A percentile compares a stretch with the other conserved stretches of the same genome.
phyloP scores from a whole-genome alignment of 2,113 vertebrate genomes.

The Nipponia nippon region DNA sequence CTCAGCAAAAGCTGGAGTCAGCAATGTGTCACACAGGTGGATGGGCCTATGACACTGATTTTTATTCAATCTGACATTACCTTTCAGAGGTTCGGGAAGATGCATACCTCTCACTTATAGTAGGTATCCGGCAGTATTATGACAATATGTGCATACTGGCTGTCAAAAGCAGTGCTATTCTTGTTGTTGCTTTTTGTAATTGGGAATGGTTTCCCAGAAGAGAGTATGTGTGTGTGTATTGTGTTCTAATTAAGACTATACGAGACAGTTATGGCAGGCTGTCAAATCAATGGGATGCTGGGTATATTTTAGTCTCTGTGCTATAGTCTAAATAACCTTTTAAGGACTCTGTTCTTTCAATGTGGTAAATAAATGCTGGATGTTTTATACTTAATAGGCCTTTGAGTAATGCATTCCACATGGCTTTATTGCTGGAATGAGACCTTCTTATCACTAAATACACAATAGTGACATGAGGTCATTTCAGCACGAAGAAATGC shows the following conservation, averaged over 20 bases:
- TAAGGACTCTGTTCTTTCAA: constrained; percentile 37
- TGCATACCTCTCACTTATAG: background rate
- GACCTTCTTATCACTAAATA: constrained; percentile 39
- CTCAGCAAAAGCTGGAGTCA: background rate
- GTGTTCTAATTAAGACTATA: constrained; percentile 25
- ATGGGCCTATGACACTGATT: background rate
- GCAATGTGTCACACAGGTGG: background rate
- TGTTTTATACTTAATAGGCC: constrained; percentile 14
- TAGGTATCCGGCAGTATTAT: background rate
- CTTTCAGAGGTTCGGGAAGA: background rate
- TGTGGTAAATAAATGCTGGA: constrained; percentile 36
- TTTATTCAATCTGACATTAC: background rate
- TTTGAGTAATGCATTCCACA: constrained; percentile 37
- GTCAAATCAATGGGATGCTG: constrained; percentile 15
- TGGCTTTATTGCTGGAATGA: constrained; percentile 11
- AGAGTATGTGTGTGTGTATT: background rate
- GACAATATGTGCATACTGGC: background rate
- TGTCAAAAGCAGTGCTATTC: background rate
- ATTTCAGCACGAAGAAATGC: background rate
- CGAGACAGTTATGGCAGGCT: constrained; percentile 14
- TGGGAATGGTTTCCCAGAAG: background rate
- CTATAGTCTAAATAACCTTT: constrained; percentile 46
- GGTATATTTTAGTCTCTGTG: constrained; percentile 17
- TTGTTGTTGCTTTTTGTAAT: background rate
- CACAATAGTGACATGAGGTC: background rate